A percentile compares a stretch with the other conserved stretches of the same genome.
Evolutionary conservation across 2,888 invertebrate genomes (phyloP).

Genomic region (Zeuzera pyrina): DNA sequence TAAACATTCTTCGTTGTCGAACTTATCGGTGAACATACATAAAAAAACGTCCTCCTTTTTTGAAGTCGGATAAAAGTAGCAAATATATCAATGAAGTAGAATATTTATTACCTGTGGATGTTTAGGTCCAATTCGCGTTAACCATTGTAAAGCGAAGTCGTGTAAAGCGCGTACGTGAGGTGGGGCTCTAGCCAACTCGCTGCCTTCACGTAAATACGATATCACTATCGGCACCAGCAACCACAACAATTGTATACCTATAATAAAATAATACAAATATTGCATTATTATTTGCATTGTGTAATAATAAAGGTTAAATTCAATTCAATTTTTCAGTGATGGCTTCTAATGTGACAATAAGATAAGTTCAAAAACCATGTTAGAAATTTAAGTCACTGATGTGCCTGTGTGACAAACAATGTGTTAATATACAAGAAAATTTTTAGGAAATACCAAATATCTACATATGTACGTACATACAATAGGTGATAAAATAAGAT

Average conservation of each 20-base stretch:
- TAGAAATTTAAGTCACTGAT: background rate
- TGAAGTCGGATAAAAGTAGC: background rate
- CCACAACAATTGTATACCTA: constrained; percentile 92
- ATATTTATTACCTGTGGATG: constrained; percentile 83
- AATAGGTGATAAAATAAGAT: too few species aligned
- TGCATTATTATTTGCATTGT: background rate
- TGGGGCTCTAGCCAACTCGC: constrained; percentile 55
- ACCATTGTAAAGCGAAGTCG: constrained; percentile 90
- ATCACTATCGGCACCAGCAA: constrained; percentile 93
- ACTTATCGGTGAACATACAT: too few species aligned
- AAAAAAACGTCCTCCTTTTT: background rate
- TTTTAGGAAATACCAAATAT: too few species aligned
- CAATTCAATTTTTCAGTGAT: background rate
- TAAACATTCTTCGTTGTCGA: too few species aligned
- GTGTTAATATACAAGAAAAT: too few species aligned
- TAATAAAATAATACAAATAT: constrained; percentile 4
- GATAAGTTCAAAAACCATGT: background rate
- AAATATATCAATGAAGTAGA: background rate
- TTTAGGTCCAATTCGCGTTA: constrained; percentile 93
- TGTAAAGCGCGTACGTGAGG: constrained; percentile 82
- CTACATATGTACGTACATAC: too few species aligned
- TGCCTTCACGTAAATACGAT: constrained; percentile 83
- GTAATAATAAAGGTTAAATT: background rate
- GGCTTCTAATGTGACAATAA: too few species aligned
- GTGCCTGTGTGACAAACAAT: background rate